A percentile compares a stretch with the other conserved stretches of the same genome.
phyloP scores from a whole-genome alignment of 2,888 invertebrate species.

The Amblyjoppa fuscipennis region DNA sequence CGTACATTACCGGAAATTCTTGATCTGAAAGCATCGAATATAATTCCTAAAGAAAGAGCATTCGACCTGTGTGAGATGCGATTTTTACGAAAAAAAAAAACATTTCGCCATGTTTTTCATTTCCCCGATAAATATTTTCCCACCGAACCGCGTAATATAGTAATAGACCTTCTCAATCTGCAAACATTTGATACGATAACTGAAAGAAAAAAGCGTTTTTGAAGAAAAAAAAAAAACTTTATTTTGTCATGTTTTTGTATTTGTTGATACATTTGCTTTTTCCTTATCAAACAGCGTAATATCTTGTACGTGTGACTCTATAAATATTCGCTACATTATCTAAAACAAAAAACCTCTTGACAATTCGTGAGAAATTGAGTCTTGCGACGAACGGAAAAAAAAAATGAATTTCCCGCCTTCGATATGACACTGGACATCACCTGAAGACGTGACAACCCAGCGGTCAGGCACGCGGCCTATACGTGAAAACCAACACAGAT shows the following conservation, averaged over 20 bases:
- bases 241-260: neutral
- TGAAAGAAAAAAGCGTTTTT: neutral
- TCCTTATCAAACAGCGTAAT: neutral
- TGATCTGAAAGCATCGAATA: neutral
- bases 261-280: neutral
- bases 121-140: neutral
- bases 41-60: neutral
- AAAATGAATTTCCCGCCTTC: slow-evolving; percentile 14
- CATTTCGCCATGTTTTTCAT: neutral
- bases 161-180: neutral
- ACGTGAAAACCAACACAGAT: slow-evolving; percentile 13
- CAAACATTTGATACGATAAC: neutral
- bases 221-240: neutral
- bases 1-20: neutral
- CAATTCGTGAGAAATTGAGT: neutral
- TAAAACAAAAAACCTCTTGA: slow-evolving; percentile 38
- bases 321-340: neutral
- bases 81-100: neutral
- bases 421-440: slow-evolving; percentile 6
- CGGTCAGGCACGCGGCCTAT: slow-evolving; percentile 13
- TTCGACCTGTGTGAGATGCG: neutral
- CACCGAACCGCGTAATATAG: neutral
- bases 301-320: neutral
- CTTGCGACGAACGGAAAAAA: neutral
- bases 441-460: slow-evolving; percentile 54